Evolutionary conservation across 2,797 vertebrate genomes (phyloP), one percentile per base, ranked within the genome.

Genomic region (Dermochelys coriacea): DNA sequence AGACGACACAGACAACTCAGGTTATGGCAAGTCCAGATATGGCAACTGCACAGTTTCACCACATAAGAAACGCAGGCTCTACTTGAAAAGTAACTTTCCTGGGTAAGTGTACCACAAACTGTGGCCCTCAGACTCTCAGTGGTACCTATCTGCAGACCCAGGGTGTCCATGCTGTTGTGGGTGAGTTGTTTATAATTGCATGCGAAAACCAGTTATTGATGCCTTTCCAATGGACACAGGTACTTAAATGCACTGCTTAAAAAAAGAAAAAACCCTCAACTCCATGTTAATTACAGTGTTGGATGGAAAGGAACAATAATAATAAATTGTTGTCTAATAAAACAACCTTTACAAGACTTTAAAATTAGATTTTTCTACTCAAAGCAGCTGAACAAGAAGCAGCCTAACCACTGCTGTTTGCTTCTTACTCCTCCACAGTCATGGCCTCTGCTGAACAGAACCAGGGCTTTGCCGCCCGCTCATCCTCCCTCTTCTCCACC

Each of bases 1-100:
- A 97, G 80, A 95, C 8, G 83, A 97, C 94, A 98, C 19, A 96
- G 82, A 97, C 41, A 90, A 95, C 90, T 95, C 84, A 90, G 92
- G 86, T 96, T 97, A 97, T n/a, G 68, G 85, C 19, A 90, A 74
- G 93, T 91, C 82, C 82, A 71, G 21, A 47, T 82, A 94, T 4
- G 5, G 29, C 89, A 93, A 50, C 59, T 15, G 87, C 84, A 74
- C 57, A 94, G 71, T 47, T 54, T 95, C 88, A 88, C 93, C 94
- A 93, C 94, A 93, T 68, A 94, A 96, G 94, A 83, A 50, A 31
- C 51, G 74, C 61, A 29, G 84, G 84, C 87, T 88, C 82, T 5
- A 3, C 51, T 92, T 94, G 86, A 80, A 86, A 91, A 45, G 59
- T 61, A 92, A 84, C 90, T 51, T 5, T 95, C 86, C 75, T 74